phyloP scores from a whole-genome alignment of 1,140 invertebrate genomes.

The Anadara kagoshimensis region DNA sequence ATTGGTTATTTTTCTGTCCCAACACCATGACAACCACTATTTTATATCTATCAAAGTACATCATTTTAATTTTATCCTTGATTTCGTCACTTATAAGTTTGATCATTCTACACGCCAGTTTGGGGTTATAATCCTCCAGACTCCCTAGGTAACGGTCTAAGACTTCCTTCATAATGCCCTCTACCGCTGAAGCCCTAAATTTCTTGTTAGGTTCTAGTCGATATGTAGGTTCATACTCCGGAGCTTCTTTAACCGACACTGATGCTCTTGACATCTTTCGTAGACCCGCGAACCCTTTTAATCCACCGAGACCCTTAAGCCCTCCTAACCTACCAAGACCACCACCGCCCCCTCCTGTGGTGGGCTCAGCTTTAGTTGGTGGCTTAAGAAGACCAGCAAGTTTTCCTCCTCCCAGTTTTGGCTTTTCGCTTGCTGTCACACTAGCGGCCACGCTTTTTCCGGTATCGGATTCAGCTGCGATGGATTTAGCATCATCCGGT shows the following conservation, averaged over 20 bases:
- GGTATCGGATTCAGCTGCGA: no score
- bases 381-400: no score
- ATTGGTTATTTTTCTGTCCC: constrained; percentile 63
- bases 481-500: no score
- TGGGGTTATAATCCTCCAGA: constrained; percentile 39
- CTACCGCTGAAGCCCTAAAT: constrained; percentile 33
- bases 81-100: constrained; percentile 64
- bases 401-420: no score
- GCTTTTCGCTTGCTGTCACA: no score
- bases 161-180: constrained; percentile 43
- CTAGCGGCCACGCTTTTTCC: no score
- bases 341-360: no score
- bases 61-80: constrained; percentile 55
- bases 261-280: no score
- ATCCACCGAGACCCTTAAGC: no score
- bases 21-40: constrained; percentile 58
- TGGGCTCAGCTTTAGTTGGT: no score
- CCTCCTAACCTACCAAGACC: no score
- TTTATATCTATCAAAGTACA: constrained; percentile 67
- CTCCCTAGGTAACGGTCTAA: constrained; percentile 39
- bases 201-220: constrained; percentile 55
- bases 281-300: no score
- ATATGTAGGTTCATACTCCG: constrained; percentile 74
- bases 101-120: constrained; percentile 38
- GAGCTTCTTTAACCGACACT: background rate